phyloP scores from a whole-genome alignment of 2,797 vertebrate genomes.

The Pangasius macronema region DNA sequence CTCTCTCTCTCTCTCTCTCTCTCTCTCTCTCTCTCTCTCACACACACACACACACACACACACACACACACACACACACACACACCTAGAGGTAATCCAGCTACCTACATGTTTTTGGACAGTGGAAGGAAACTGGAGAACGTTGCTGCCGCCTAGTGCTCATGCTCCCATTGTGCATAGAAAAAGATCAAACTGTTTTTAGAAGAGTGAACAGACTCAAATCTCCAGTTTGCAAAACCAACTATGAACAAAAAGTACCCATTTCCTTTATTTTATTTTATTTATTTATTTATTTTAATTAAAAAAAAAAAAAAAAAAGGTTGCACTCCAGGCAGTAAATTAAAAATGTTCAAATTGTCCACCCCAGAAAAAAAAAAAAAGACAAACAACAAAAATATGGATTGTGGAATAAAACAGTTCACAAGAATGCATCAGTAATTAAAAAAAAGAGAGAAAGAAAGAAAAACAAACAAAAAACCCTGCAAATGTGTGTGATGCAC shows the following conservation, averaged over 20 bases:
- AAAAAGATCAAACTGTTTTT: not conserved
- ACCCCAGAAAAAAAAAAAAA: not conserved
- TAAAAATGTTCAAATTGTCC: not conserved
- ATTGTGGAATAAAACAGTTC: not conserved
- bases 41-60: not conserved
- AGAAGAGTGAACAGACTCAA: not conserved
- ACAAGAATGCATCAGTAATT: not conserved
- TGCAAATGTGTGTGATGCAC: not conserved
- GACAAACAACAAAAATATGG: not conserved
- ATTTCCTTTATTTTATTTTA: not conserved
- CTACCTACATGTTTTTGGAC: not conserved
- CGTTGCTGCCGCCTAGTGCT: not conserved
- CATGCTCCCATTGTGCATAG: not conserved
- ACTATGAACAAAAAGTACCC: not conserved
- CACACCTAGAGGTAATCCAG: not conserved
- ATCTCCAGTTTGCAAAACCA: not conserved
- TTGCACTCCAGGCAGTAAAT: not conserved
- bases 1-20: rapidly evolving
- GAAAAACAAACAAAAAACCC: not conserved
- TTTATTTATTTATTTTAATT: not conserved
- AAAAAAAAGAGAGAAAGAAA: not conserved
- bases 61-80: no score
- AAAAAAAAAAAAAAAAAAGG: not conserved
- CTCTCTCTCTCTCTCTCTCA: rapidly evolving
- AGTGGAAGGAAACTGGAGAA: not conserved